Evolutionary conservation across 2,797 vertebrate genomes (phyloP), one percentile per base, ranked within the genome.

Genomic region (Neosilurus hyrtlii): DNA sequence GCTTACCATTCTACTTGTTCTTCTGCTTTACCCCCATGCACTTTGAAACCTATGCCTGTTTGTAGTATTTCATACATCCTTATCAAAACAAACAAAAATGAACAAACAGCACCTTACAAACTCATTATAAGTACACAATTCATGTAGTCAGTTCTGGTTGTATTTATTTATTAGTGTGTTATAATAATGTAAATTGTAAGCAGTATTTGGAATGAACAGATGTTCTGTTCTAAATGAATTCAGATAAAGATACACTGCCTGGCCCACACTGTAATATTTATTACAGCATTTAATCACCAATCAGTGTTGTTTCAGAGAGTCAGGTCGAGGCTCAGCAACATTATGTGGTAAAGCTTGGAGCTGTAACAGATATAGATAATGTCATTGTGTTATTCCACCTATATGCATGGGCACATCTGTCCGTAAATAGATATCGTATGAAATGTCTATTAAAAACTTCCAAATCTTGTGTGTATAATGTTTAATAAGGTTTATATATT

Each of bases 1-100:
- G 75, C 82, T 82, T 82, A 85, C 74, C 74, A 81, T 82, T 77
- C 73, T 62, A 70, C 72, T 79, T 73, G 54, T 83, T 86, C 80
- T 82, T 82, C 74, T 84, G 65, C 79, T 62, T 63, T 70, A 67
- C 82, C 80, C 59, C 54, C 18, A 67, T 54, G n/a, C 80, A 78
- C 59, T 84, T 80, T 73, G 54, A 57, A 49, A 75, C 2, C 56
- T 49, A 79, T 70, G 68, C 63, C 61, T 70, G 81, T 74, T 74
- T 57, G 52, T 51, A 83, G 67, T 49, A 81, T 51, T 5, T 51
- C 15, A 18, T 24, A 20, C 16, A 30, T 49, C 26, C 15, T 61
- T 22, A 37, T 14, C 1, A 59, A 63, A 16, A 61, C 37, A 26
- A 63, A 78, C 6, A 72, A 49, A 8, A 67, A 77, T 73, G 77